Conservation (phyloP, 2,797 vertebrate genomes). For the Neopelma chrysocephalum region DNA sequence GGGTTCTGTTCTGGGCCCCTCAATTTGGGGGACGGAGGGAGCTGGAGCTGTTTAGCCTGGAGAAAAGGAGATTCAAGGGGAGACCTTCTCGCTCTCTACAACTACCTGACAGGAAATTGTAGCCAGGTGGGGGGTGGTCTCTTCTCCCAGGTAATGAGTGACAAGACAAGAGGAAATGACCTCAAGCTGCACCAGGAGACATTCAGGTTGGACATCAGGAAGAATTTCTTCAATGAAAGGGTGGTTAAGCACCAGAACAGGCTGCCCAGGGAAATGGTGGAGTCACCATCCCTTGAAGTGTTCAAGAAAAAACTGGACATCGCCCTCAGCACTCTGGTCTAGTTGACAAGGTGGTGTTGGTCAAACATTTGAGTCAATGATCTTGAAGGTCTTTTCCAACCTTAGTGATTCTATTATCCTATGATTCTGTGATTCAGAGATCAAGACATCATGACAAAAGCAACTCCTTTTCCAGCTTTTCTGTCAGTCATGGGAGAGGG, state of each 20-base stretch:
- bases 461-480: not conserved
- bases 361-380: not conserved
- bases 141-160: not conserved
- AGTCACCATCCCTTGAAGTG: not conserved
- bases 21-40: not conserved
- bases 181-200: not conserved
- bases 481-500: not conserved
- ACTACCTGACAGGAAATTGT: not conserved
- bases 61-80: not conserved
- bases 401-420: not conserved
- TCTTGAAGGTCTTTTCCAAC: not conserved
- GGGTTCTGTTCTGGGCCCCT: not conserved
- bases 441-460: not conserved
- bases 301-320: not conserved
- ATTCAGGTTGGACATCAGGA: not conserved
- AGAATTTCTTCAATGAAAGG: not conserved
- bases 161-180: not conserved
- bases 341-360: too few relatives aligned
- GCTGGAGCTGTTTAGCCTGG: not conserved
- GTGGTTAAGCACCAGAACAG: not conserved
- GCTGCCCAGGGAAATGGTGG: accelerated
- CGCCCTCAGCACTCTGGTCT: not conserved
- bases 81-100: not conserved
- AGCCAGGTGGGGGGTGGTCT: not conserved
- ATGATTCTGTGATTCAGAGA: not conserved